Base-by-base conservation (phyloP, 2,888 invertebrate species). In the Himalopsyche tibetana region DNA sequence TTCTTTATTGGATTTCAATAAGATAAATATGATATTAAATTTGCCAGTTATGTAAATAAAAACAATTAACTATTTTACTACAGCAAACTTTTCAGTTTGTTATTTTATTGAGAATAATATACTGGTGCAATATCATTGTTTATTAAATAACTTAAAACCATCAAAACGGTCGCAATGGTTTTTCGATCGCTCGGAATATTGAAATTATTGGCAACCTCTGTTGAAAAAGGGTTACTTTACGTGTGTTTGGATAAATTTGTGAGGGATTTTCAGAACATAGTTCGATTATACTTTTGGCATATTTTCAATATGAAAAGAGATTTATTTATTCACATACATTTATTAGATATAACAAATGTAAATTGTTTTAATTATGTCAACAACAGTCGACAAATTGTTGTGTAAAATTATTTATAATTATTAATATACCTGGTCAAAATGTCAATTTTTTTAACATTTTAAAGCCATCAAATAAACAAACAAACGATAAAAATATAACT, bases 91-190 rank as follows among this genome's bases (percentile, higher is more conserved):
- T 11, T 12, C 38, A 15, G 19, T 74, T 36, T 11, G 28, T 74
- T 74, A 4, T 38, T 15, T 2, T 36, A 12, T 36, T 6, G 15
- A 74, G 38, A 12, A 38, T 51, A 15, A 15, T 12, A 38, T 38
- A 74, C 11, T 74, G 15, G 74, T 38, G 12, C 12, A 12, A 74
- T 74, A 36, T 36, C 3, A 36, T 74, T 74, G 12, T 74, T 74
- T 74, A 74, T 74, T 38, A 74, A 74, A 74, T 74, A 38, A 15
- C 74, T 74, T 74, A 74, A 74, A 74, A 74, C 74, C 74, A 74
- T 38, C 74, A 38, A 36, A 15, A 15, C 36, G 74, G 38, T 38
- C 15, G 74, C 38, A 74, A 74, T 74, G 74, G 74, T 8, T 38
- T 4, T 74, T 74, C 74, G 74, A 74, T 74, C 38, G 38, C 36